These are phyloP conservation scores for Solea senegalensis DNA, from an alignment of 2,113 vertebrate genomes.

Conservation along the genomic window DNA sequence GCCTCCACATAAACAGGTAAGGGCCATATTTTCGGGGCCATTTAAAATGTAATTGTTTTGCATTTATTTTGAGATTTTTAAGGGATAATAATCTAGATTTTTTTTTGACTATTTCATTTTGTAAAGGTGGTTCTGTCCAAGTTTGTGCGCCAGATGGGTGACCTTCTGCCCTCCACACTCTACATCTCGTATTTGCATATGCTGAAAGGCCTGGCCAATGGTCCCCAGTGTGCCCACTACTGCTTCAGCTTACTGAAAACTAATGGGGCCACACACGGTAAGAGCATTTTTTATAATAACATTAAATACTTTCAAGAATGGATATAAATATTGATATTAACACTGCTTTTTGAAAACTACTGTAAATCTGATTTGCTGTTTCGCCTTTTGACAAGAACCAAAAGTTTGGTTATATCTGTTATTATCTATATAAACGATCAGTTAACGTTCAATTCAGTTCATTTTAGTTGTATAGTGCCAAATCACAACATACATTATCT, in stretches of 20 bases:
- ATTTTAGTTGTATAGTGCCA: no score
- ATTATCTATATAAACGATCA: no score
- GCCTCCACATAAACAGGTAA: conserved; percentile 95
- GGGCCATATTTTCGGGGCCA: background rate
- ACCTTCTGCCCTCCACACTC: conserved; percentile 93
- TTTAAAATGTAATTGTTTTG: background rate
- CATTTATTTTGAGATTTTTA: background rate
- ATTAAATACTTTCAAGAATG: background rate
- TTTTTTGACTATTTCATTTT: conserved; percentile 15
- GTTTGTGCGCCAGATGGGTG: conserved; percentile 99
- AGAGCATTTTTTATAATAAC: conserved; percentile 43
- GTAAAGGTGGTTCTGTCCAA: conserved; percentile 95
- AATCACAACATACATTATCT: no score
- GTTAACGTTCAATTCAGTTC: no score
- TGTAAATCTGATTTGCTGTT: no score
- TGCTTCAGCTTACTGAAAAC: conserved; percentile 98
- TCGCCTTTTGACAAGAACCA: no score
- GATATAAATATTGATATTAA: background rate
- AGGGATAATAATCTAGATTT: background rate
- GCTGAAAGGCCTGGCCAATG: conserved; percentile 92
- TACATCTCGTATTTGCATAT: conserved; percentile 96
- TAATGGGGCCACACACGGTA: conserved; percentile 94
- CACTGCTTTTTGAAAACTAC: no score
- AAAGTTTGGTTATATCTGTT: no score
- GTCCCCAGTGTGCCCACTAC: conserved; percentile 96